phyloP scores from a whole-genome alignment of 2,113 vertebrate species.

The Eidolon helvum region DNA sequence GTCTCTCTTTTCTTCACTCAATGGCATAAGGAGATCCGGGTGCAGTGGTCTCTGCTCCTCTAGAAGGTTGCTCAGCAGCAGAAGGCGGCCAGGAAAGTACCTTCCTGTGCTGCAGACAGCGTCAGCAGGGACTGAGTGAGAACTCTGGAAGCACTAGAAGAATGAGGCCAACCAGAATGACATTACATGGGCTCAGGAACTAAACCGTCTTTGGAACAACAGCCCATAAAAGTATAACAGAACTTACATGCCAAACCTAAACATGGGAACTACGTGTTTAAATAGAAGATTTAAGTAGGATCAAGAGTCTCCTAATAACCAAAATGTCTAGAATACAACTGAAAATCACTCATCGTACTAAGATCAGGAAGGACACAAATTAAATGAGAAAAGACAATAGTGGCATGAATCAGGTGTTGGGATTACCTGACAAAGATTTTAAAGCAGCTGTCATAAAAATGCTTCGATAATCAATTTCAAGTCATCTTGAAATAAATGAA shows the following conservation, averaged over 20 bases:
- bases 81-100: neutral
- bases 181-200: neutral
- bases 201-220: neutral
- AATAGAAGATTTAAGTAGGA: neutral
- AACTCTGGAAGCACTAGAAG: neutral
- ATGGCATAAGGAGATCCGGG: neutral
- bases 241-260: neutral
- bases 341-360: neutral
- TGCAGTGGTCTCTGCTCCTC: neutral
- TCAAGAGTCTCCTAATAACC: neutral
- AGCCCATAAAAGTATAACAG: neutral
- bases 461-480: neutral
- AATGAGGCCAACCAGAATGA: neutral
- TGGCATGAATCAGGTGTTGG: neutral
- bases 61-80: slow-evolving; percentile 31
- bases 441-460: neutral
- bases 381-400: neutral
- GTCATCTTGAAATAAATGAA: neutral
- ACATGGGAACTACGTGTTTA: neutral
- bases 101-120: neutral
- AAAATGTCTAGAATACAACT: neutral
- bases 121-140: neutral
- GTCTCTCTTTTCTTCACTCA: neutral
- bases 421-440: neutral
- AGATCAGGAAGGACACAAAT: neutral